phyloP scores from a whole-genome alignment of 1,140 invertebrate species.

The Parasteatoda tepidariorum region DNA sequence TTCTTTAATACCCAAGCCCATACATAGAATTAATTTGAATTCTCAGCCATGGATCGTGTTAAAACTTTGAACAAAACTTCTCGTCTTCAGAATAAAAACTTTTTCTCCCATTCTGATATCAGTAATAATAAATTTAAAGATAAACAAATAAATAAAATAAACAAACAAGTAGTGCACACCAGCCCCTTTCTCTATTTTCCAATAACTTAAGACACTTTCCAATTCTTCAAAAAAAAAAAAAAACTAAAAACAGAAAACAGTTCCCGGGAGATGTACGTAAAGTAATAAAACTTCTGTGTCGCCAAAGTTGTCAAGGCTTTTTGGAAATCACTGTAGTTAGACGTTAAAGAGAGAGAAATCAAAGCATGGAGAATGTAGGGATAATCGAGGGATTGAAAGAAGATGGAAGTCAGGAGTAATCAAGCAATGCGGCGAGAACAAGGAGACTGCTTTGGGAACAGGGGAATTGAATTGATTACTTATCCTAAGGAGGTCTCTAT shows the following conservation, averaged over 20 bases:
- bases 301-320: constrained; percentile 24
- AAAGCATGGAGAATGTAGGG: not conserved
- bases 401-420: constrained; percentile 12
- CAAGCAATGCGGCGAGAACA: constrained; percentile 35
- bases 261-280: not conserved
- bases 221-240: not conserved
- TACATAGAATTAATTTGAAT: too few species aligned
- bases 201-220: not conserved
- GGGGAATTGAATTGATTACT: constrained; percentile 37
- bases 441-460: constrained; percentile 17
- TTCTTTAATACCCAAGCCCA: too few species aligned
- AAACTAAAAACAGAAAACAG: constrained; percentile 2
- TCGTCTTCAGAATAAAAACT: too few species aligned
- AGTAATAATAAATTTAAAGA: too few species aligned
- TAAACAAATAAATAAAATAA: too few species aligned
- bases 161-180: too few species aligned
- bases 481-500: constrained; percentile 30
- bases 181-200: not conserved
- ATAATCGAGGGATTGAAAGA: too few species aligned
- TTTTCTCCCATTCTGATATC: too few species aligned
- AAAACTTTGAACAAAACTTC: too few species aligned
- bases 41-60: too few species aligned
- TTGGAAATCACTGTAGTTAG: constrained; percentile 8
- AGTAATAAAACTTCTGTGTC: constrained; percentile 24
- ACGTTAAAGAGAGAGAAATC: constrained; percentile 20